Base-by-base conservation (phyloP, 53 echinoderm and acorn worm genomes). In the Astropecten irregularis region DNA sequence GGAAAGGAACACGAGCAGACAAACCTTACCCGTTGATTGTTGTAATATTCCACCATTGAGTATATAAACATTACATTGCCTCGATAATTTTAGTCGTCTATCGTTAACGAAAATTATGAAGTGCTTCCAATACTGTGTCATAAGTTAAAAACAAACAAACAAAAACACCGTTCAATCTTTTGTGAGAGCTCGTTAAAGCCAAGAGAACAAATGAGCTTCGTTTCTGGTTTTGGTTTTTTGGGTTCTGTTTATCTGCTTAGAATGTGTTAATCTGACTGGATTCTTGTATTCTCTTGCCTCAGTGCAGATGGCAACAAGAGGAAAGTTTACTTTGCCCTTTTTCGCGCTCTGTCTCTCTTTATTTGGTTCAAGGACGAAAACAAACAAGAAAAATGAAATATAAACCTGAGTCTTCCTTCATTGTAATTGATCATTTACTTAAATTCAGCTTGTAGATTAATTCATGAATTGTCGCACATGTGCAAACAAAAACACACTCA, bases 51-150 rank as follows among this genome's bases (percentile, higher is more conserved):
- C 76, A 37, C 42, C 59, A 56, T 44, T 59, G 60, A 76, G 27
- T 58, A 40, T 37, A 40, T 50, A 38, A 27, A 69, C 38, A 57
- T 9, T 76, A 16, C 20, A 18, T 42, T 42, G 79, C 79, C 79
- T 61, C 79, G 31, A 21, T 60, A 30, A 30, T 74, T 40, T 7
- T 74, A 57, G 70, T 69, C 58, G 61, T 58, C 77, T 59, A 32
- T 54, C 27, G 48, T 79, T 59, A 61, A 46, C 48, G 62, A 79
- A 61, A n/a, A 28, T 60, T 59, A 79, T 33, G n/a, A 79, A 79
- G 79, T 79, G 79, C 79, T 79, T 79, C 79, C 79, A n/a, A 79
- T 58, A 47, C 46, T n/a, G 28, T 79, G 30, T 79, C 42, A 44
- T 44, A 59, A 76, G 38, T 44, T 57, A 42, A 42, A 42, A 42